These are phyloP conservation scores for Odocoileus hemionus DNA, from an alignment of 2,113 vertebrate species.

Conservation along the genomic window DNA sequence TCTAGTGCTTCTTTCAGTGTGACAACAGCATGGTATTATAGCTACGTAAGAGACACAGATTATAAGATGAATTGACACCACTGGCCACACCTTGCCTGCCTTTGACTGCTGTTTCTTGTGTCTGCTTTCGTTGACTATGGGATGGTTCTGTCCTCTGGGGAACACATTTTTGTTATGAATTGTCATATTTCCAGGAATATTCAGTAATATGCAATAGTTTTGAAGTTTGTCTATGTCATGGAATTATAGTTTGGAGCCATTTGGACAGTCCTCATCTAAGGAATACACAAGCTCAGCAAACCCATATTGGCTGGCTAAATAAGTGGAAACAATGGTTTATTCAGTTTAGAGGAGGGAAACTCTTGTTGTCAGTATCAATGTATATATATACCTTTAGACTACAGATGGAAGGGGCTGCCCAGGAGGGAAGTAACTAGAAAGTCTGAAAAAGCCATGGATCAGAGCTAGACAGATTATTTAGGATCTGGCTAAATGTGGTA, in stretches of 20 bases:
- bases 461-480: not conserved
- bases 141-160: not conserved
- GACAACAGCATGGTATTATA: not conserved
- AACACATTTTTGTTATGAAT: not conserved
- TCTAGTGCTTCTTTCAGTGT: not conserved
- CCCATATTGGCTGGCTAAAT: not conserved
- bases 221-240: not conserved
- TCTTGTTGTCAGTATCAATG: not conserved
- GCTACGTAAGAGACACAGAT: not conserved
- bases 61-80: not conserved
- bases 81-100: not conserved
- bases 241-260: not conserved
- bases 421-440: not conserved
- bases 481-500: not conserved
- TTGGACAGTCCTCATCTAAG: not conserved
- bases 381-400: not conserved
- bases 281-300: not conserved
- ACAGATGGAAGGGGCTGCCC: not conserved
- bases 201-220: not conserved
- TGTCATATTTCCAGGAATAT: not conserved
- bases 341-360: not conserved
- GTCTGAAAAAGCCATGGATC: not conserved
- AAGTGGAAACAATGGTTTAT: not conserved
- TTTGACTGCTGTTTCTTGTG: not conserved
- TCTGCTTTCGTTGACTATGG: not conserved